phyloP scores from a whole-genome alignment of 1,140 invertebrate species.

The Steinernema feltiae region DNA sequence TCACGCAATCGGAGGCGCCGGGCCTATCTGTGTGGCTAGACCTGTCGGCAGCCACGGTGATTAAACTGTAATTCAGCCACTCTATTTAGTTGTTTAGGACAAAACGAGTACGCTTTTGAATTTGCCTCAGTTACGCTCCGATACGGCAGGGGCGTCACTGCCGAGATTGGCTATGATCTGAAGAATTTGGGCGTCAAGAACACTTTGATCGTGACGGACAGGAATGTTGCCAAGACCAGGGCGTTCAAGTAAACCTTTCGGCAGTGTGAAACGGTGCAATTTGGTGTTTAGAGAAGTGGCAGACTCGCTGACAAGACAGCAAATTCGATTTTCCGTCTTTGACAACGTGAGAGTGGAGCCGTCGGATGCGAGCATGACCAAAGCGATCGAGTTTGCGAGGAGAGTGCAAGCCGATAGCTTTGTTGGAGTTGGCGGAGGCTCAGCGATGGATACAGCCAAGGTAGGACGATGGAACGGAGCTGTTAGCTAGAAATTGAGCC shows the following conservation, averaged over 20 bases:
- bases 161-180: constrained; percentile 75
- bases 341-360: constrained; percentile 77
- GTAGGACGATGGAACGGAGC: too few species aligned
- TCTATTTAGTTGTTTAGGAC: constrained; percentile 9
- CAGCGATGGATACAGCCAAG: constrained; percentile 84
- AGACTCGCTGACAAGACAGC: constrained; percentile 69
- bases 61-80: neutral
- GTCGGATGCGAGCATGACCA: constrained; percentile 72
- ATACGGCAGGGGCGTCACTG: constrained; percentile 77
- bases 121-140: constrained; percentile 79
- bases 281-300: constrained; percentile 46
- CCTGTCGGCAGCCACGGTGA: neutral
- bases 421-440: constrained; percentile 82
- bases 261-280: neutral
- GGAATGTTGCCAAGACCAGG: constrained; percentile 66
- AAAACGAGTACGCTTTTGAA: constrained; percentile 62
- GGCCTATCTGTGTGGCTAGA: neutral
- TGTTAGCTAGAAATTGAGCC: too few species aligned
- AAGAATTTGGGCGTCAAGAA: constrained; percentile 72
- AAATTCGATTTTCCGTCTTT: constrained; percentile 72
- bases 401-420: constrained; percentile 71
- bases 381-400: constrained; percentile 72
- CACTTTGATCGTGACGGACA: constrained; percentile 78
- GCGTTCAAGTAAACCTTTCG: constrained; percentile 66
- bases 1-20: neutral